These are phyloP conservation scores for Proctacanthus coquilletti DNA, from an alignment of 1,140 invertebrate genomes.

Conservation along the genomic window DNA sequence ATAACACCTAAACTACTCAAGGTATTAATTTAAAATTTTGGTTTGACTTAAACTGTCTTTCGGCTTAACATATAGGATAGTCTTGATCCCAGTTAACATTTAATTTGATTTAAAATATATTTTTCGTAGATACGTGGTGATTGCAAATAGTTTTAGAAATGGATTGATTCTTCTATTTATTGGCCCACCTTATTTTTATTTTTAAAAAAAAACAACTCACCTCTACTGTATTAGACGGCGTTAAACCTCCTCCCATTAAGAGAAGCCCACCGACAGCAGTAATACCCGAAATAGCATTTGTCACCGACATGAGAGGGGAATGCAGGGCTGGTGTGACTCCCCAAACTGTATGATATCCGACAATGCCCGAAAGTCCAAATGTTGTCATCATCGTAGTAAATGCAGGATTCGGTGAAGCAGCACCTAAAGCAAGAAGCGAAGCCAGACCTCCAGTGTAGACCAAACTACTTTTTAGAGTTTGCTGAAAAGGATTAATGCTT, in stretches of 20 bases:
- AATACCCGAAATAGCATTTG: conserved; percentile 83
- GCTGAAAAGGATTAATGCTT: conserved; percentile 5
- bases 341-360: conserved; percentile 86
- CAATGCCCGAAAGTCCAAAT: conserved; percentile 66
- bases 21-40: too few relatives aligned
- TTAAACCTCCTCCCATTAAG: conserved; percentile 62
- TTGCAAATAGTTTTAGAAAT: too few relatives aligned
- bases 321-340: conserved; percentile 79
- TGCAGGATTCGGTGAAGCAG: conserved; percentile 59
- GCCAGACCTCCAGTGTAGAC: conserved; percentile 55
- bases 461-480: conserved; percentile 43
- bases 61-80: too few relatives aligned
- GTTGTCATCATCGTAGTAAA: conserved; percentile 82
- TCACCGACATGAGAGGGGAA: conserved; percentile 85
- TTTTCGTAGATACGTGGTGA: too few relatives aligned
- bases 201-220: conserved; percentile 27
- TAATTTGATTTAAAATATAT: too few relatives aligned
- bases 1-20: too few relatives aligned
- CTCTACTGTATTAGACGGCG: conserved; percentile 50
- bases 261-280: conserved; percentile 77
- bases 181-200: too few relatives aligned
- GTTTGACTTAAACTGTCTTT: too few relatives aligned
- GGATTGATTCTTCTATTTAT: too few relatives aligned
- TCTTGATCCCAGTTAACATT: too few relatives aligned
- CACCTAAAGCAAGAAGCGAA: conserved; percentile 52